Conservation (phyloP, 2,113 vertebrate species). For the Lophochroa leadbeateri region DNA sequence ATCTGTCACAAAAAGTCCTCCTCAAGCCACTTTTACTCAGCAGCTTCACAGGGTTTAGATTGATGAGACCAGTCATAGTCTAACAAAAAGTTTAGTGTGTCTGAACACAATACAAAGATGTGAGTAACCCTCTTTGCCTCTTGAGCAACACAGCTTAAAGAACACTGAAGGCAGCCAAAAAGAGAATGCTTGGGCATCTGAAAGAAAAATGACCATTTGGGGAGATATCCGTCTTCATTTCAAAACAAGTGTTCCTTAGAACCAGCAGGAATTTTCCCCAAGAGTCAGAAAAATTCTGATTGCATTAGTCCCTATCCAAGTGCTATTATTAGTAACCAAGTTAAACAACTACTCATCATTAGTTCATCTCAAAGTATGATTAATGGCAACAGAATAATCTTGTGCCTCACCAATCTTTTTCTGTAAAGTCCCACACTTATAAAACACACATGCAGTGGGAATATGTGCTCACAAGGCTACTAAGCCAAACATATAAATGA, state of each 20-base stretch:
- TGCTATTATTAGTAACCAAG: background rate
- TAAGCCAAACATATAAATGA: background rate
- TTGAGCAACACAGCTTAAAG: slow-evolving; percentile 46
- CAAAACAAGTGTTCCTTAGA: slow-evolving; percentile 62
- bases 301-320: background rate
- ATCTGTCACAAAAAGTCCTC: slow-evolving; percentile 50
- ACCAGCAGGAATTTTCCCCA: slow-evolving; percentile 24
- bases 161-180: slow-evolving; percentile 34
- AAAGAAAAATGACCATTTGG: background rate
- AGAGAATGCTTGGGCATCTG: background rate
- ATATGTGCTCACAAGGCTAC: background rate
- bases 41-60: slow-evolving; percentile 63
- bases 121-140: slow-evolving; percentile 71
- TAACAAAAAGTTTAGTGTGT: slow-evolving; percentile 75
- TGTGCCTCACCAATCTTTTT: background rate
- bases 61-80: slow-evolving; percentile 45
- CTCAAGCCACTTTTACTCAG: slow-evolving; percentile 30
- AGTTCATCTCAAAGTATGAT: background rate
- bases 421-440: background rate
- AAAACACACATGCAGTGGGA: background rate
- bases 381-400: background rate
- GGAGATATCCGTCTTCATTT: background rate
- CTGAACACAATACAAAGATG: slow-evolving; percentile 52
- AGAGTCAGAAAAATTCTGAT: background rate
- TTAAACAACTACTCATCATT: background rate